phyloP scores from a whole-genome alignment of 2,797 vertebrate genomes.

The Aphelocoma californica region DNA sequence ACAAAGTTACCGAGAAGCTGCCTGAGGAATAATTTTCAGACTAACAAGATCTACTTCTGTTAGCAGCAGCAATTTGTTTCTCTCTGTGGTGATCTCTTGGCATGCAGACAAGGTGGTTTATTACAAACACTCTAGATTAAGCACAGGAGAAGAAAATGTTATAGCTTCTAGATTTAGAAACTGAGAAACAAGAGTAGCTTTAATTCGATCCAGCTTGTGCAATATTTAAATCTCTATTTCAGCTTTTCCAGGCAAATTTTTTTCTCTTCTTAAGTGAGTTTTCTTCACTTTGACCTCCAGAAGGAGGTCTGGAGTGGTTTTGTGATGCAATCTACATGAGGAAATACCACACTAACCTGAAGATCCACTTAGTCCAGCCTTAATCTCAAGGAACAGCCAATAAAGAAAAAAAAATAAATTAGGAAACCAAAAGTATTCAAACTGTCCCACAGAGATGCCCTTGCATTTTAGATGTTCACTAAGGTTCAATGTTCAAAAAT shows the following conservation, averaged over 20 bases:
- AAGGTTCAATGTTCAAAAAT: background rate
- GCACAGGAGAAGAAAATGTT: background rate
- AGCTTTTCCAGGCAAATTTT: background rate
- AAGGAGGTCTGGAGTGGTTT: background rate
- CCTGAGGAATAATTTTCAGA: background rate
- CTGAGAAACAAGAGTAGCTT: background rate
- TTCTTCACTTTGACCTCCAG: too few relatives aligned
- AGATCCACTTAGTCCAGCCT: background rate
- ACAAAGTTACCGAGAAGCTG: background rate
- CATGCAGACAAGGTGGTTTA: background rate
- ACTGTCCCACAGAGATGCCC: background rate
- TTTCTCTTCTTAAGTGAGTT: background rate
- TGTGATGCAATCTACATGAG: background rate
- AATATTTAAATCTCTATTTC: background rate
- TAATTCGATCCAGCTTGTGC: background rate
- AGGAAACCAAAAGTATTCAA: background rate
- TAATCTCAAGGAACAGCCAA: background rate
- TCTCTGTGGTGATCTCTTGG: background rate
- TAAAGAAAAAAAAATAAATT: background rate
- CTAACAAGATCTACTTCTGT: background rate
- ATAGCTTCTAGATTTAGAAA: background rate
- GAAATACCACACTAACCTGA: background rate
- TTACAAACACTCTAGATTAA: conserved; percentile 3
- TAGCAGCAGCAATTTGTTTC: background rate
- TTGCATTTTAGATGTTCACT: background rate